phyloP scores from a whole-genome alignment of 1,140 invertebrate genomes.

The Solenopsis invicta region DNA sequence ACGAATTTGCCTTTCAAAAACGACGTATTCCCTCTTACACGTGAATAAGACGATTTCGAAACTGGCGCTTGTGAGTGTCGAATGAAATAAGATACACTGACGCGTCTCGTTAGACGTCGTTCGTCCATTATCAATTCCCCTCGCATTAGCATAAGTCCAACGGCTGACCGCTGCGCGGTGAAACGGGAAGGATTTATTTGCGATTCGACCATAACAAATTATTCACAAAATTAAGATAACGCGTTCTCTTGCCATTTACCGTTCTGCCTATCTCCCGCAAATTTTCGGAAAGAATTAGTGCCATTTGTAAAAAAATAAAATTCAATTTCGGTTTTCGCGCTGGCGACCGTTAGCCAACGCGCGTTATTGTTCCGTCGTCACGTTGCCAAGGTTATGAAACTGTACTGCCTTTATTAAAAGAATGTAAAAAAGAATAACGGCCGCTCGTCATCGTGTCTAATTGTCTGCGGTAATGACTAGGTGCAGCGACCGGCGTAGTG shows the following conservation, averaged over 20 bases:
- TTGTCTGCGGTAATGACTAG: constrained; percentile 67
- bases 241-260: constrained; percentile 8
- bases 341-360: constrained; percentile 37
- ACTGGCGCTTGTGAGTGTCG: not conserved
- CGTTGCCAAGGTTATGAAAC: constrained; percentile 61
- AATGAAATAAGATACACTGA: constrained; percentile 31
- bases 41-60: not conserved
- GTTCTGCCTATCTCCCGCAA: not conserved
- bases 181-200: constrained; percentile 33
- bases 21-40: not conserved
- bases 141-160: constrained; percentile 45
- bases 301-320: constrained; percentile 45
- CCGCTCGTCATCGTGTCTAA: constrained; percentile 62
- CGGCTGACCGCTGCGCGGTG: not conserved
- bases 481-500: constrained; percentile 54
- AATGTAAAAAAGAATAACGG: constrained; percentile 62
- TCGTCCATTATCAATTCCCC: constrained; percentile 41
- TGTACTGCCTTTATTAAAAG: constrained; percentile 53
- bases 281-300: constrained; percentile 25
- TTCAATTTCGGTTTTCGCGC: constrained; percentile 42
- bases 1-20: not conserved
- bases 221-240: constrained; percentile 50
- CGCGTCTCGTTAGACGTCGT: constrained; percentile 27
- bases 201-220: constrained; percentile 1
- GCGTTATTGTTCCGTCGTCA: constrained; percentile 56